These are phyloP conservation scores for Pollimyrus isidori DNA, from an alignment of 2,113 vertebrate genomes.

Conservation along the genomic window DNA sequence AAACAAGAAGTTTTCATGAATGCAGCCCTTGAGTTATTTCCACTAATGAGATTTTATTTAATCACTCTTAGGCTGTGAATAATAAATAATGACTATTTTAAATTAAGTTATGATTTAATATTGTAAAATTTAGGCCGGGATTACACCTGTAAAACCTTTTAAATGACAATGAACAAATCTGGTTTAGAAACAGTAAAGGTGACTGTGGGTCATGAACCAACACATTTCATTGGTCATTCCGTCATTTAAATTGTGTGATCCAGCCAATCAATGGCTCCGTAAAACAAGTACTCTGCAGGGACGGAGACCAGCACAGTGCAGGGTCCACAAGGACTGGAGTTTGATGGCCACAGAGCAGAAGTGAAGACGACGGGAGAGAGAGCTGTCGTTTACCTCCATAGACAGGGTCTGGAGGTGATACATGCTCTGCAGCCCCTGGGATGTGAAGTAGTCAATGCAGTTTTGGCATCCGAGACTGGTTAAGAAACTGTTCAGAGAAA, in stretches of 20 bases:
- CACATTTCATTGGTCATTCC: background rate
- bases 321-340: background rate
- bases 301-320: background rate
- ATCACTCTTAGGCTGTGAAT: background rate
- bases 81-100: background rate
- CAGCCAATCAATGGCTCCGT: background rate
- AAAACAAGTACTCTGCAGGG: background rate
- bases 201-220: background rate
- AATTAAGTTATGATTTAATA: background rate
- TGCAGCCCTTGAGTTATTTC: background rate
- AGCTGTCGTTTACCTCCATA: conserved; percentile 81
- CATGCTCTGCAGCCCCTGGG: conserved; percentile 89
- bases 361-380: background rate
- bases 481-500: conserved; percentile 84
- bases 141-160: background rate
- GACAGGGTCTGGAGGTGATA: conserved; percentile 96
- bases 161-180: background rate
- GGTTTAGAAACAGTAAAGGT: background rate
- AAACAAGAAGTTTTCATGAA: background rate
- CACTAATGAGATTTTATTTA: background rate
- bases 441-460: conserved; percentile 97
- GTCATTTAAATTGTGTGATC: background rate
- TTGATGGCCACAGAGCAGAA: background rate
- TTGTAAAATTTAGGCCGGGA: background rate
- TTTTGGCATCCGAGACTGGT: conserved; percentile 95